phyloP scores from a whole-genome alignment of 2,113 vertebrate genomes.

The Corythaeola cristata region DNA sequence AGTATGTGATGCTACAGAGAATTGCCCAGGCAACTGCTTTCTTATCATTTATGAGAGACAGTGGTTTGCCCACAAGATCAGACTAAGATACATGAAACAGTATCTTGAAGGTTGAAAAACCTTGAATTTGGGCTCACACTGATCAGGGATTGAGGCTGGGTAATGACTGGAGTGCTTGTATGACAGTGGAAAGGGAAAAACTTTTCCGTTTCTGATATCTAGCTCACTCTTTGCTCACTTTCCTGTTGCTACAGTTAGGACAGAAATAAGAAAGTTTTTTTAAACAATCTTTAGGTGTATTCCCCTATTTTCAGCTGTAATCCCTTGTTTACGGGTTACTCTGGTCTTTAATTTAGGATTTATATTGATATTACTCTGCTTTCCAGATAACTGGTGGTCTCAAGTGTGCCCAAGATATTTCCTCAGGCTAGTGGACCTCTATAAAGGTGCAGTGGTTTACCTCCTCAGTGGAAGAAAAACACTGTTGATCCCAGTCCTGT shows the following conservation, averaged over 20 bases:
- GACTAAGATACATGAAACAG: not conserved
- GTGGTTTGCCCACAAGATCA: not conserved
- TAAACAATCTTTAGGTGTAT: not conserved
- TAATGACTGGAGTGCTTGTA: not conserved
- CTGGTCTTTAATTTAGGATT: not conserved
- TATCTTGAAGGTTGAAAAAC: not conserved
- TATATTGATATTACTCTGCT: not conserved
- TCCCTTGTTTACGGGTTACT: not conserved
- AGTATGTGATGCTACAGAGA: not conserved
- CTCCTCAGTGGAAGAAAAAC: constrained; percentile 90
- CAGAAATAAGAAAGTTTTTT: not conserved
- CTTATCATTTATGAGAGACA: not conserved
- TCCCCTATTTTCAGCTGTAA: not conserved
- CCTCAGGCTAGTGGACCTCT: constrained; percentile 90
- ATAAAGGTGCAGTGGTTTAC: constrained; percentile 93
- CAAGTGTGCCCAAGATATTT: constrained; percentile 88
- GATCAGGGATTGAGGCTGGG: not conserved
- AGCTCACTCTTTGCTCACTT: not conserved
- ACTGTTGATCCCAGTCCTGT: constrained; percentile 86
- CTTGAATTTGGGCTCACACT: not conserved
- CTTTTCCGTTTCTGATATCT: not conserved
- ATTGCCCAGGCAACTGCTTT: not conserved
- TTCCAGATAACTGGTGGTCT: constrained; percentile 98
- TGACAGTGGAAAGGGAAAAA: not conserved
- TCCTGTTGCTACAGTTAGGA: not conserved